Evolutionary conservation across 1,140 invertebrate genomes (phyloP), one percentile per base, ranked within the genome.

Genomic region (Tetragonula clypearis): DNA sequence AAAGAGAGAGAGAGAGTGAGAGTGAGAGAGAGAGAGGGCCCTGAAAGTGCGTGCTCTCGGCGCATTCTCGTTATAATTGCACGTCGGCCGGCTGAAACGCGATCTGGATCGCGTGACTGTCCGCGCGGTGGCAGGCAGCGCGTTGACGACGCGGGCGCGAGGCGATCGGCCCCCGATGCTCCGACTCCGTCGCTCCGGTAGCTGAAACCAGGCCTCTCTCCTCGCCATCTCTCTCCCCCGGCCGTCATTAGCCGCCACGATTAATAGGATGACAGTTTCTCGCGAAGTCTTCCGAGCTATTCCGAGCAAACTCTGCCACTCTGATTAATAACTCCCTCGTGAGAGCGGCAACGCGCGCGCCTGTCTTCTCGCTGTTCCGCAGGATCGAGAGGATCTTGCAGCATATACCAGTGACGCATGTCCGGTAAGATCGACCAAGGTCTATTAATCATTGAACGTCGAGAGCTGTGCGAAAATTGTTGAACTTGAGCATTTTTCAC

Each of bases 231-330:
- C 41, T 41, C 41, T 41, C 41, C 41, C 8, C 85, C 65, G 76
- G 26, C 71, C 82, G 88, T 92, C 91, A 92, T 93, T 93, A 93
- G 90, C 84, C 88, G 66, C 68, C 66, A 92, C 91, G 91, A 93
- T 92, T 93, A 93, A 93, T 91, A 91, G 88, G 77, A 91, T 77
- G 87, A 87, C 91, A 92, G 91, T 88, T 89, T 85, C 85, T 86
- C 87, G 73, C 68, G 53, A 73, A 79, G 41, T 58, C 68, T 80
- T 83, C 55, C 73, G 53, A 72, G 56, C 77, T 58, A 88, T 74
- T 49, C 41, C 41, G 8, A 49, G 81, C n/a, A 62, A 86, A 58
- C 68, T 74, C 19, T 65, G 65, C 49, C 77, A 65, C 56, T 49
- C 41, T 88, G 88, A 89, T 89, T 88, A 88, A 89, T 89, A 86